These are phyloP conservation scores for Melanchra persicariae DNA, from an alignment of 2,888 invertebrate genomes.

Conservation along the genomic window DNA sequence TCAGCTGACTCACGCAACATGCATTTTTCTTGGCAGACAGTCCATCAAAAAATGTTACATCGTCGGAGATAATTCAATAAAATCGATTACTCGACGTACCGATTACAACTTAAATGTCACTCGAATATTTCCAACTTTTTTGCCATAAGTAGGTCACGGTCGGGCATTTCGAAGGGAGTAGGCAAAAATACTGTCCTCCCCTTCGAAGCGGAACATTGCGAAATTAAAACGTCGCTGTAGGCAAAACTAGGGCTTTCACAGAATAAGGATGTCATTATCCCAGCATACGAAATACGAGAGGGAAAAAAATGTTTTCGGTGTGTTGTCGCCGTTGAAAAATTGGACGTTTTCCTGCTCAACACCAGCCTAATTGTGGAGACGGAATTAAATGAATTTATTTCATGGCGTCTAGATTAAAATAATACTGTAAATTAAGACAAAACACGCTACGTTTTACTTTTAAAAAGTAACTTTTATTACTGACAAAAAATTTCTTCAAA, in stretches of 20 bases:
- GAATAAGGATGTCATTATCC: constrained; percentile 77
- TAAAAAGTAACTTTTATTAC: background rate
- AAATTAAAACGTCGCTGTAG: constrained; percentile 80
- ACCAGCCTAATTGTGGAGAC: constrained; percentile 55
- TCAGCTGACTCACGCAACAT: constrained; percentile 43
- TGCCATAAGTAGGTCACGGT: constrained; percentile 78
- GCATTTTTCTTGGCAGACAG: constrained; percentile 26
- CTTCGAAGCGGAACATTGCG: constrained; percentile 64
- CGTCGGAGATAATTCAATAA: constrained; percentile 37
- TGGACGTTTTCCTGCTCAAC: constrained; percentile 59
- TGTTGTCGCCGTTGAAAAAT: constrained; percentile 62
- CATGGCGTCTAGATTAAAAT: constrained; percentile 47
- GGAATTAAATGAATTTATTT: constrained; percentile 63
- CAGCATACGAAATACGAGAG: constrained; percentile 64
- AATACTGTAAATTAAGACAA: constrained; percentile 51
- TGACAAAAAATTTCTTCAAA: background rate
- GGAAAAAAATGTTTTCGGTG: constrained; percentile 58
- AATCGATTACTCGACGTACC: constrained; percentile 43
- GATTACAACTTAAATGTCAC: constrained; percentile 57
- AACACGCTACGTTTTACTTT: background rate
- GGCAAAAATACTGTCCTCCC: constrained; percentile 73
- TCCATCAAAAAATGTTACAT: constrained; percentile 35
- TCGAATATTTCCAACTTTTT: constrained; percentile 58
- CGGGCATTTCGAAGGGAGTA: constrained; percentile 70
- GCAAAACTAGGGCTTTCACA: constrained; percentile 75